Conservation (phyloP, 1,140 invertebrate genomes). For the Laodelphax striatellus region DNA sequence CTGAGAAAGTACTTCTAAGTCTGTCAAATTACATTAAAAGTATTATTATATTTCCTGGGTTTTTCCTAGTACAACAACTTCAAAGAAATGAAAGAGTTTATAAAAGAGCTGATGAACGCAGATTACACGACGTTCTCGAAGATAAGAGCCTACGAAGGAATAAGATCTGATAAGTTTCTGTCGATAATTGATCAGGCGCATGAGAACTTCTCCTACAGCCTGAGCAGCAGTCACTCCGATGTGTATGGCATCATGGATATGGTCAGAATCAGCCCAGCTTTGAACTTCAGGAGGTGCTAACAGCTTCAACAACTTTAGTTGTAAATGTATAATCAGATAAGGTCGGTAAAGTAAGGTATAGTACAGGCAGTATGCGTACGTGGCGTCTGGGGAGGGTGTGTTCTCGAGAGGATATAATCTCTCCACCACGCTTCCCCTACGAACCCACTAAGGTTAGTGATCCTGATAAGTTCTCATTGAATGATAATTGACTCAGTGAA, state of each 20-base stretch:
- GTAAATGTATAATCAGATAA: constrained; percentile 46
- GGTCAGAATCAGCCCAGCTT: constrained; percentile 39
- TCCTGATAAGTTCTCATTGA: no score
- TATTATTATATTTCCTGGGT: no score
- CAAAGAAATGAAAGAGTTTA: not conserved
- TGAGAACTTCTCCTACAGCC: constrained; percentile 13
- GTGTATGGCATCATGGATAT: not conserved
- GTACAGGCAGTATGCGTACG: no score
- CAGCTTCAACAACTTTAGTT: constrained; percentile 47
- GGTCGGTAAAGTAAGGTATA: constrained; percentile 33
- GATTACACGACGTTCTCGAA: constrained; percentile 43
- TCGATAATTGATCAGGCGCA: constrained; percentile 31
- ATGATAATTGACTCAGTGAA: no score
- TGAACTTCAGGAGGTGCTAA: constrained; percentile 53
- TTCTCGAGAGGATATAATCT: no score
- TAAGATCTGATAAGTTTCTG: constrained; percentile 40
- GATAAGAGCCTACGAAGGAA: constrained; percentile 35
- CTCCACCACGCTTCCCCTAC: no score
- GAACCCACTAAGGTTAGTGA: no score
- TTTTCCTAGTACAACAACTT: not conserved
- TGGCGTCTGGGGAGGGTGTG: no score
- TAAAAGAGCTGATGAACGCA: constrained; percentile 34
- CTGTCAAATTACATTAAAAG: no score
- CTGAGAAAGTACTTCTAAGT: no score
- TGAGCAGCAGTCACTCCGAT: constrained; percentile 21